Evolutionary conservation across 2,888 invertebrate genomes (phyloP).

Genomic region (Sinodicranocentrus sp.): DNA sequence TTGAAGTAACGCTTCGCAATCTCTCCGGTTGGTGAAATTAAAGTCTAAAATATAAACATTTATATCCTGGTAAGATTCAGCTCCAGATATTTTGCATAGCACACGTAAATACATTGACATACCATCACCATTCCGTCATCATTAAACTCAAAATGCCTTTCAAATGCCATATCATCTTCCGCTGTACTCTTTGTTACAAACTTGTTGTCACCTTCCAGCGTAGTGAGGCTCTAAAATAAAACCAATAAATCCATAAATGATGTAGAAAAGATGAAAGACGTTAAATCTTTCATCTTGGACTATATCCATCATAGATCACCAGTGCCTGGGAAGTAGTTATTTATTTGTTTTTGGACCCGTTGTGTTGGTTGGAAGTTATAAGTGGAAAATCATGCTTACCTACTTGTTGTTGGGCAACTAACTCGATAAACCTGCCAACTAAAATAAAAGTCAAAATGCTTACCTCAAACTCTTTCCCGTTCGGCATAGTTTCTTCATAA

Average conservation of each 20-base stretch:
- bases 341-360: too few species aligned
- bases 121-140: conserved; percentile 78
- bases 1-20: conserved; percentile 72
- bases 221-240: conserved; percentile 57
- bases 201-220: conserved; percentile 59
- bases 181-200: conserved; percentile 61
- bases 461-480: conserved; percentile 80
- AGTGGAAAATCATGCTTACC: too few species aligned
- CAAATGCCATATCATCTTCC: conserved; percentile 78
- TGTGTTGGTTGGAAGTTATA: too few species aligned
- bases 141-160: conserved; percentile 79
- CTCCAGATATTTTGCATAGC: not conserved
- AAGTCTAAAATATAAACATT: conserved; percentile 54
- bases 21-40: conserved; percentile 65
- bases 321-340: too few species aligned
- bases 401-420: too few species aligned
- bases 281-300: too few species aligned
- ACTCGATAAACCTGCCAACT: too few species aligned
- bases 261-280: too few species aligned
- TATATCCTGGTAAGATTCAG: not conserved
- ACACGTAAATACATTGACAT: conserved; percentile 42
- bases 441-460: conserved; percentile 3
- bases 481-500: conserved; percentile 84
- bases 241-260: too few species aligned
- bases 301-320: too few species aligned